These are phyloP conservation scores for Planiliza haematocheilus DNA, from an alignment of 2,113 vertebrate species.

Conservation along the genomic window DNA sequence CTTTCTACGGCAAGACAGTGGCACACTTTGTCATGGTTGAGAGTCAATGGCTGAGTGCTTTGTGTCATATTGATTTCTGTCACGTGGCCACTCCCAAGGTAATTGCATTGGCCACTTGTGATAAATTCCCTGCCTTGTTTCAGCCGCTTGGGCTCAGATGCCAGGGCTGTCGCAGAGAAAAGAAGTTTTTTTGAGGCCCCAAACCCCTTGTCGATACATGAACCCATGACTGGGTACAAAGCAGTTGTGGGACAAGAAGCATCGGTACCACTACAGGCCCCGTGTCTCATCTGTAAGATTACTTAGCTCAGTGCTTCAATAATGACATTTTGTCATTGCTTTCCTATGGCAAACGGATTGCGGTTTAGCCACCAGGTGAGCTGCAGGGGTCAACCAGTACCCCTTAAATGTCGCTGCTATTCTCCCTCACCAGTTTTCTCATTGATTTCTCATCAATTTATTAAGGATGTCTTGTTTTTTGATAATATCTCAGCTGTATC, in stretches of 20 bases:
- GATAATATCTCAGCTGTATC: too few relatives aligned
- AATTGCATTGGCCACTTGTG: conserved; percentile 78
- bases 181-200: conserved; percentile 47
- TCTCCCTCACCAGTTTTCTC: too few relatives aligned
- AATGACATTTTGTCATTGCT: neutral
- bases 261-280: neutral
- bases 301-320: neutral
- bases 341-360: neutral
- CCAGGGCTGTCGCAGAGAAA: conserved; percentile 37
- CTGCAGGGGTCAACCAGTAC: too few relatives aligned
- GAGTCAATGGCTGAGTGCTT: conserved; percentile 79
- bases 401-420: too few relatives aligned
- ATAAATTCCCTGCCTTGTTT: conserved; percentile 79
- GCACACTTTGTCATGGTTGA: conserved; percentile 76
- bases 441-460: too few relatives aligned
- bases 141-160: conserved; percentile 44
- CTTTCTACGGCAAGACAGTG: conserved; percentile 65
- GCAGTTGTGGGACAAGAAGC: neutral
- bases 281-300: neutral
- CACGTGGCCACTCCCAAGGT: conserved; percentile 76
- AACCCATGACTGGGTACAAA: conserved; percentile 8
- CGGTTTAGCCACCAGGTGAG: neutral
- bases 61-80: conserved; percentile 83
- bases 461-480: too few relatives aligned
- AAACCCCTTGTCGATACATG: conserved; percentile 29